Evolutionary conservation across 2,113 vertebrate genomes (phyloP).

Genomic region (Azemiops feae): DNA sequence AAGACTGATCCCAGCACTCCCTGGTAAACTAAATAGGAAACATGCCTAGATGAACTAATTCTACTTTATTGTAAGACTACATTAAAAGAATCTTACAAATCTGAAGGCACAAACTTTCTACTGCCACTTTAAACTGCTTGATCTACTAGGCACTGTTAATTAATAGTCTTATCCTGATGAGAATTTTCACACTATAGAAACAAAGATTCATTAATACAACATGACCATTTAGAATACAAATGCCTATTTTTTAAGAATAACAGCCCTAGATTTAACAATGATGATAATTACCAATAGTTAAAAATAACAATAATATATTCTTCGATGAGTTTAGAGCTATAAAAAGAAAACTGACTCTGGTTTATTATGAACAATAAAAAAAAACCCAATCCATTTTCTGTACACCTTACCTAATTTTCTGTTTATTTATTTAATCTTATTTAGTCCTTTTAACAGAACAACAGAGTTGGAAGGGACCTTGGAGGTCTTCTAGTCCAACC

Average conservation of each 20-base stretch:
- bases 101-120: too few species aligned
- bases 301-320: neutral
- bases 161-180: neutral
- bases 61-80: too few species aligned
- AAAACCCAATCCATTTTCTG: neutral
- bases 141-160: neutral
- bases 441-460: neutral
- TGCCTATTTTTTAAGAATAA: neutral
- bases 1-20: too few species aligned
- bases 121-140: neutral
- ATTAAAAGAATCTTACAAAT: too few species aligned
- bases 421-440: neutral
- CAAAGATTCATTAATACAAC: neutral
- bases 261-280: neutral
- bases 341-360: neutral
- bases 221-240: neutral
- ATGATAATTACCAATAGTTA: neutral
- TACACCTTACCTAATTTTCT: neutral
- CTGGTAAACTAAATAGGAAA: too few species aligned
- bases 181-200: neutral
- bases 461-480: neutral
- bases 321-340: neutral
- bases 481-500: neutral
- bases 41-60: too few species aligned
- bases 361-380: neutral